Base-by-base conservation (phyloP, 2,888 invertebrate genomes). In the Drosophila austrosaltans region DNA sequence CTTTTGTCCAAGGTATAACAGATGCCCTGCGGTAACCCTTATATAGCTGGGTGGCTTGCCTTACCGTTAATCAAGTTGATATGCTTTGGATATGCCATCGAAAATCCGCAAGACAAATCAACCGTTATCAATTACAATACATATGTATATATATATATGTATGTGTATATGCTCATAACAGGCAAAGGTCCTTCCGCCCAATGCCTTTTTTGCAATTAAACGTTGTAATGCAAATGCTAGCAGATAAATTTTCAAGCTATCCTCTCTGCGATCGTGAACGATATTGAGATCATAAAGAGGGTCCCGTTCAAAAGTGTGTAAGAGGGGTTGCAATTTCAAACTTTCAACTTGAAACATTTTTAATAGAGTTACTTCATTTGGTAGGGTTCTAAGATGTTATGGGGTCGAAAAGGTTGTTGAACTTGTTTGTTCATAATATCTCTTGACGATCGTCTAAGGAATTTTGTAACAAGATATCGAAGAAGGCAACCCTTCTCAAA, bases 71-170 rank as follows among this genome's bases (percentile, higher is more conserved):
- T 85, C 88, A 87, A 89, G 66, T 81, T 63, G 76, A 83, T 87
- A 76, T 32, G 63, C 42, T 40, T 40, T 42, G 6, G 42, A 42
- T 48, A 48, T 48, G 25, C 48, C 48, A 48, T 48, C 32, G 7
- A 59, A 76, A 77, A 77, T 77, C 74, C 70, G 61, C 69, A 57
- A 77, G 65, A 68, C 75, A 80, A 86, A 82, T 79, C 81, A 86
- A 81, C 89, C 88, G 82, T 86, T 88, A 89, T 89, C 89, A 86
- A 89, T 90, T 85, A 82, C 67, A 30, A 28, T 5, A 30, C 6
- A 30, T 30, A 30, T 30, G 5, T 30, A 30, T 30, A 30, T 30
- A 30, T 22, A 48, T 12, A 39, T 12, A 39, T 16, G 16, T 39
- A n/a, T 40, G 3, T n/a, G 3, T 40, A n/a, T 3, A 8, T 36